Percentiles rank a stretch among this genome's conserved stretches.
These are phyloP conservation scores for Eospalax fontanierii DNA, from an alignment of 2,797 vertebrate species.

Conservation along the genomic window DNA sequence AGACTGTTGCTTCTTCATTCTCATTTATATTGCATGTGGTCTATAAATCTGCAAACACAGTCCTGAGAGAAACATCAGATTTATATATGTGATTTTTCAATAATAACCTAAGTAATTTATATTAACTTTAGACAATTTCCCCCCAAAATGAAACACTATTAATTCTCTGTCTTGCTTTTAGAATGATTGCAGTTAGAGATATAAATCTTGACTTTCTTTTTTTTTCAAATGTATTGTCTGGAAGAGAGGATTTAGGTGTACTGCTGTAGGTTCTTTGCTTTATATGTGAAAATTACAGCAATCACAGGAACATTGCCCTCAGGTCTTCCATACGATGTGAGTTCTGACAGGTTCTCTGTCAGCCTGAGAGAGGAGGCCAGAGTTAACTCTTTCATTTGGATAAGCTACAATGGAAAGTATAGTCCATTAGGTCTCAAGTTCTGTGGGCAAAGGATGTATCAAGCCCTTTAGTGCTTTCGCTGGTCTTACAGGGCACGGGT, in stretches of 20 bases:
- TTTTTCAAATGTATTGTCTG: conserved; percentile 16
- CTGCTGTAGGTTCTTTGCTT: not conserved
- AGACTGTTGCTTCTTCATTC: conserved; percentile 54
- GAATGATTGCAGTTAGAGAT: conserved; percentile 71
- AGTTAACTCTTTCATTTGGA: not conserved
- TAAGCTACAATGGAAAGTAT: not conserved
- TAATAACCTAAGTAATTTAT: conserved; percentile 79
- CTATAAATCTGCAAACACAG: conserved; percentile 76
- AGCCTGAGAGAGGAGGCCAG: not conserved
- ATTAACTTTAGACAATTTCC: conserved; percentile 75
- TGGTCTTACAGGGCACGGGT: not conserved
- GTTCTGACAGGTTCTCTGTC: not conserved
- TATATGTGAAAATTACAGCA: not conserved
- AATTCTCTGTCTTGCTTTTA: conserved; percentile 75
- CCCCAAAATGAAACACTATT: conserved; percentile 72
- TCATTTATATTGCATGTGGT: conserved; percentile 68
- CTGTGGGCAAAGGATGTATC: not conserved
- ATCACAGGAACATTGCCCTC: conserved; percentile 30
- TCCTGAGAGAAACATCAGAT: conserved; percentile 74
- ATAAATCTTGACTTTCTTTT: conserved; percentile 68
- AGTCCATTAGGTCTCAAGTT: not conserved
- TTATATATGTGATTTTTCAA: conserved; percentile 73
- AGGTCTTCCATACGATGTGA: not conserved
- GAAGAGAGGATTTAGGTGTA: conserved; percentile 61
- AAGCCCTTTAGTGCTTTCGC: not conserved